Evolutionary conservation across 2,888 invertebrate species (phyloP).

Genomic region (Drosophila pseudotakahashii): DNA sequence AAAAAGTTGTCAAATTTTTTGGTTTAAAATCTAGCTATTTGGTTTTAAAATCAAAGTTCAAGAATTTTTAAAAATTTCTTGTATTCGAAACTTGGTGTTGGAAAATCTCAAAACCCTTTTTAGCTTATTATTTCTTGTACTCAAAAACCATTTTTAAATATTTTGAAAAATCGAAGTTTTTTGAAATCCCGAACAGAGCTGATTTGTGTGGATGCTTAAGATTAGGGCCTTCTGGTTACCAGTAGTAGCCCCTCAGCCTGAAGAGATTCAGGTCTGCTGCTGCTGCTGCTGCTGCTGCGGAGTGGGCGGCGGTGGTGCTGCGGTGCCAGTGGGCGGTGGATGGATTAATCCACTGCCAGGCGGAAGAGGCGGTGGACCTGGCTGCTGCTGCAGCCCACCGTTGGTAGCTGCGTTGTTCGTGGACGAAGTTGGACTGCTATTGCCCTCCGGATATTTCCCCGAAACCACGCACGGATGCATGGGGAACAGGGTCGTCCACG

Average conservation of each 20-base stretch:
- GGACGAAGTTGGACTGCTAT: conserved; percentile 84
- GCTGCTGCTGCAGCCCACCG: conserved; percentile 27
- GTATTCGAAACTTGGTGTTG: too few relatives aligned
- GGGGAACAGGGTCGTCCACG: conserved; percentile 93
- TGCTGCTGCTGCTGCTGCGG: conserved; percentile 49
- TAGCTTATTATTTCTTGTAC: too few relatives aligned
- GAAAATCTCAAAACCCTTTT: too few relatives aligned
- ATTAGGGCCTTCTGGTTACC: conserved; percentile 48
- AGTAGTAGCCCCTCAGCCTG: conserved; percentile 57
- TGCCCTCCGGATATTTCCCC: conserved; percentile 91
- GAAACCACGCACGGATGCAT: conserved; percentile 95
- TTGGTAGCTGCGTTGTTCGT: conserved; percentile 68
- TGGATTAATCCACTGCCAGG: conserved; percentile 31
- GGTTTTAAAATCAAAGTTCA: not conserved
- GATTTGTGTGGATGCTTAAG: conserved; percentile 40
- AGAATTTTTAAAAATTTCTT: too few relatives aligned
- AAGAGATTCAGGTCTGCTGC: conserved; percentile 63
- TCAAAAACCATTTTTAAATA: too few relatives aligned
- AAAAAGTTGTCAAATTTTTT: not conserved
- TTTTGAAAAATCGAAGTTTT: too few relatives aligned
- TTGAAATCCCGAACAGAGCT: conserved; percentile 13
- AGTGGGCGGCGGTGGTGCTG: conserved; percentile 34
- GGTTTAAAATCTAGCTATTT: conserved; percentile 4
- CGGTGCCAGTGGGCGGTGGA: conserved; percentile 29
- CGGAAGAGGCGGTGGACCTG: conserved; percentile 8